A percentile compares a stretch with the other conserved stretches of the same genome.
Conservation (phyloP, 2,797 vertebrate species). For the Melanotaenia pygmaea region DNA sequence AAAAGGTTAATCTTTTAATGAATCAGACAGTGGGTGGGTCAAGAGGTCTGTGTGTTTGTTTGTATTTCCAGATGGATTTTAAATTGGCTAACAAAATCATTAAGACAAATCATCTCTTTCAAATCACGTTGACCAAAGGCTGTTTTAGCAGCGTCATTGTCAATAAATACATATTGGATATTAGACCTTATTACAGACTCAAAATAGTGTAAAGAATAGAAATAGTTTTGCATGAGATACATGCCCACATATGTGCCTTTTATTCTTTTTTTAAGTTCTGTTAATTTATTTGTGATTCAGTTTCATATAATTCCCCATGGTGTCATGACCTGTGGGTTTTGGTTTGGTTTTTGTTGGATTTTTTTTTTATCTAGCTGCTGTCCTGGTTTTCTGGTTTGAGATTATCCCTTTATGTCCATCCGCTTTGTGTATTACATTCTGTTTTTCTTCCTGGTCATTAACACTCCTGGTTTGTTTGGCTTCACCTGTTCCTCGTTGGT, state of each 20-base stretch:
- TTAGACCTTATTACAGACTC: background rate
- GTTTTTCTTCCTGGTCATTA: too few relatives aligned
- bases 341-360: too few relatives aligned
- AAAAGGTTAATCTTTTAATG: constrained; percentile 51
- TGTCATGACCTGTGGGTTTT: too few relatives aligned
- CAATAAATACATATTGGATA: background rate
- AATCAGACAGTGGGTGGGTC: constrained; percentile 50
- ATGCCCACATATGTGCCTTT: constrained; percentile 14
- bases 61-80: constrained; percentile 71
- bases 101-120: constrained; percentile 53
- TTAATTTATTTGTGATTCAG: background rate
- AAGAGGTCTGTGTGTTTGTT: constrained; percentile 62
- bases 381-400: too few relatives aligned
- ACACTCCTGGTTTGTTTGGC: too few relatives aligned
- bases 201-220: constrained; percentile 34
- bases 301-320: background rate
- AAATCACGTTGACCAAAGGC: constrained; percentile 31
- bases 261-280: background rate
- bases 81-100: constrained; percentile 68
- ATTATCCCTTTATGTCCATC: too few relatives aligned
- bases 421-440: too few relatives aligned
- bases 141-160: constrained; percentile 52
- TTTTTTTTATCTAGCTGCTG: too few relatives aligned
- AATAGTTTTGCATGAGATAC: constrained; percentile 25
- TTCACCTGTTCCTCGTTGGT: too few relatives aligned